Base-by-base conservation (phyloP, 2,113 vertebrate species). In the Sisor rabdophorus region DNA sequence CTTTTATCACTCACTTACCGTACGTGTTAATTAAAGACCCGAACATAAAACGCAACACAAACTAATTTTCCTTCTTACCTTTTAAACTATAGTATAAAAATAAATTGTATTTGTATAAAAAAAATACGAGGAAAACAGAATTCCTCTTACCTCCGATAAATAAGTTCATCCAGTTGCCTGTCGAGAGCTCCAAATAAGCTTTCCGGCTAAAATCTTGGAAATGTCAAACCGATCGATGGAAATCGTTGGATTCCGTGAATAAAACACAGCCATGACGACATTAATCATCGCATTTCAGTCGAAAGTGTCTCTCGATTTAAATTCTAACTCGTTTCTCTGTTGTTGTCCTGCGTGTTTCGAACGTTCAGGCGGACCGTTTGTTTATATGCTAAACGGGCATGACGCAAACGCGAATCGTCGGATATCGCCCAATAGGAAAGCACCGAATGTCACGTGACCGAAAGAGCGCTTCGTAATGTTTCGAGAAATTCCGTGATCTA, bases 131-230 rank as follows among this genome's bases (percentile, higher is more conserved):
- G 10, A 44, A 44, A 55, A 69, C 30, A 54, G 32, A 32, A 0
- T 2, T 11, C 30, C 11, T 44, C 71, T 47, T 67, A 83, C 79
- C 65, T 73, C 19, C 36, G 40, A n/a, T 24, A 7, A 16, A 16
- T 5, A 2, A 1, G n/a, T 15, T 81, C 71, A 84, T 32, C 82
- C 82, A 61, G 80, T 84, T 12, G 82, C 80, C 70, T 77, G 77
- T 50, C 82, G 79, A 12, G 76, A 73, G 61, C 80, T 84, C 82
- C 82, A 84, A 17, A 47, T 65, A 65, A 56, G 24, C n/a, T 74
- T 77, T 77, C 16, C 24, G 16, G 50, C 22, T 50, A 36, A 28
- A 32, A 47, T 48, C 17, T 24, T 71, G 9, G 40, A 9, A 40
- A 40, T n/a, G 47, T 53, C 59, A 19, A 65, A 26, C 59, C 48